These are phyloP conservation scores for Cetoscarus ocellatus DNA, from an alignment of 2,797 vertebrate genomes.

Conservation along the genomic window DNA sequence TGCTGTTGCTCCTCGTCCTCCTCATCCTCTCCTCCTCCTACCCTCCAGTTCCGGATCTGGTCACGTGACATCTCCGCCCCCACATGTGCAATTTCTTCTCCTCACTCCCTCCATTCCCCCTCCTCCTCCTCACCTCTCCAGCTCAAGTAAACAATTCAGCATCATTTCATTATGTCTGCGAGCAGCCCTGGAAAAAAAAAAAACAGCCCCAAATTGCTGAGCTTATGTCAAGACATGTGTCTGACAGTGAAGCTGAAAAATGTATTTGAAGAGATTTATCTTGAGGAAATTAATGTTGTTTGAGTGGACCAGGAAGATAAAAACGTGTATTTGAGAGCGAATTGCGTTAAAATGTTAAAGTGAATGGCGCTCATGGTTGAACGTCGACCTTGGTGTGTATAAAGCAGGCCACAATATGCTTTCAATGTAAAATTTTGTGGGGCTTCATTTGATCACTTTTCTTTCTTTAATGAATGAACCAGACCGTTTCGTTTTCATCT, in stretches of 20 bases:
- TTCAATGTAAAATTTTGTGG: too few species aligned
- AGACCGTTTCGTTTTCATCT: conserved; percentile 14
- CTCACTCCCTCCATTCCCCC: not conserved
- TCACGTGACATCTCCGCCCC: conserved; percentile 65
- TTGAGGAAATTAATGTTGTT: too few species aligned
- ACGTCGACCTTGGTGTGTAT: conserved; percentile 23
- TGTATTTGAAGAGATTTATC: too few species aligned
- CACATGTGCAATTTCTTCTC: conserved; percentile 37
- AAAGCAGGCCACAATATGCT: not conserved
- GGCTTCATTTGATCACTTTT: not conserved
- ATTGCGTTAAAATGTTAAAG: too few species aligned
- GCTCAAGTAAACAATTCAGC: conserved; percentile 63
- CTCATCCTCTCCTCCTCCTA: not conserved
- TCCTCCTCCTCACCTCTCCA: conserved; percentile 3
- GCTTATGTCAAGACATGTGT: not conserved
- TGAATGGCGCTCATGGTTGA: too few species aligned
- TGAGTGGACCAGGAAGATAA: too few species aligned
- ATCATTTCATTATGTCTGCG: conserved; percentile 51
- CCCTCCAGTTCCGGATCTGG: conserved; percentile 54
- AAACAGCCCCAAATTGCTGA: not conserved
- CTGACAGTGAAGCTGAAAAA: not conserved
- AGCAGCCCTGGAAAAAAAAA: conserved; percentile 4
- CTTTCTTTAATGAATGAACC: conserved; percentile 12
- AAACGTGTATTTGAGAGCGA: too few species aligned
- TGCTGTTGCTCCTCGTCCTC: conserved; percentile 3